Conservation (phyloP, 2,888 invertebrate species). For the Lochmaea crataegi region DNA sequence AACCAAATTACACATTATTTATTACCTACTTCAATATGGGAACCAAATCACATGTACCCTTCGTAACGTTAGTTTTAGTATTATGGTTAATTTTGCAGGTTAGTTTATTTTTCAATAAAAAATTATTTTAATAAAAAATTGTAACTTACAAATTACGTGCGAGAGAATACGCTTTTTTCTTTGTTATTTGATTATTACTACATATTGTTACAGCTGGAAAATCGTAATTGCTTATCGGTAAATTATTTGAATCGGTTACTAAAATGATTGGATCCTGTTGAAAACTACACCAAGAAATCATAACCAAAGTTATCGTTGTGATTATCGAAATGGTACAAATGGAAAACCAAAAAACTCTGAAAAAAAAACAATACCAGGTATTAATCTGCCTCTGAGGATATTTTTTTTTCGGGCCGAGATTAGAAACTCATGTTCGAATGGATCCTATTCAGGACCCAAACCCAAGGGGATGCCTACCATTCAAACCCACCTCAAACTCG, state of each 20-base stretch:
- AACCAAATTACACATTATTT: too few relatives aligned
- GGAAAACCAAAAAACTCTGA: slow-evolving; percentile 18
- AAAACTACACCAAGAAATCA: slow-evolving; percentile 66
- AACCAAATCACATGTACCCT: too few relatives aligned
- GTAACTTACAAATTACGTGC: slow-evolving; percentile 68
- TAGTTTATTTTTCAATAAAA: background rate
- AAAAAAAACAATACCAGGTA: slow-evolving; percentile 44
- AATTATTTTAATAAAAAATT: background rate
- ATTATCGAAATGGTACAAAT: slow-evolving; percentile 4
- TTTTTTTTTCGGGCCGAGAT: too few relatives aligned
- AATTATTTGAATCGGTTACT: slow-evolving; percentile 66
- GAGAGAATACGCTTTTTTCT: slow-evolving; percentile 64
- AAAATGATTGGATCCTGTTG: slow-evolving; percentile 49
- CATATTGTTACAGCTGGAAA: slow-evolving; percentile 77
- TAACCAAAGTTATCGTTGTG: slow-evolving; percentile 68
- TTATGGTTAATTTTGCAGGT: too few relatives aligned
- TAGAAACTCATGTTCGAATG: too few relatives aligned
- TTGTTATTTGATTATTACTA: slow-evolving; percentile 71
- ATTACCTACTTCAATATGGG: too few relatives aligned
- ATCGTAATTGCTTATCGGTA: slow-evolving; percentile 74
- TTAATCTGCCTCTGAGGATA: background rate
- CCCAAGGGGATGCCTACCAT: too few relatives aligned
- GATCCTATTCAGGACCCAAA: too few relatives aligned
- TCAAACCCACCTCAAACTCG: too few relatives aligned
- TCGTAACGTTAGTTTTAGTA: too few relatives aligned